phyloP scores from a whole-genome alignment of 1,140 invertebrate species.

The Acromyrmex heyeri region DNA sequence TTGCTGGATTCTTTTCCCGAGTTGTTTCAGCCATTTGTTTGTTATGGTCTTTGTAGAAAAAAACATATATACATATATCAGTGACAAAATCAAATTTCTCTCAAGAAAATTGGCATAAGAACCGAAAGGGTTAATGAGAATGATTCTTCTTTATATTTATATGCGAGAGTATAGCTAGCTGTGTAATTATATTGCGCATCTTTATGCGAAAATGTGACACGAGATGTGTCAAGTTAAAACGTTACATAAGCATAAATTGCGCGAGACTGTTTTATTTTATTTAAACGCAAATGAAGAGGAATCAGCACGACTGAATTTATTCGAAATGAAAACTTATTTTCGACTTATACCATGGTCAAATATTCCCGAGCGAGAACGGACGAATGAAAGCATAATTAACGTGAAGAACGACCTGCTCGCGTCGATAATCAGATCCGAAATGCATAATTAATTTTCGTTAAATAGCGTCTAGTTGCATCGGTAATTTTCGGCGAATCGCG shows the following conservation, averaged over 20 bases:
- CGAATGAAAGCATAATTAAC: slow-evolving; percentile 60
- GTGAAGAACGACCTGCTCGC: slow-evolving; percentile 54
- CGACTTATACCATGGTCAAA: slow-evolving; percentile 33
- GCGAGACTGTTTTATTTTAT: neutral
- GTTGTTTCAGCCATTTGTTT: neutral
- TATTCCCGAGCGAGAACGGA: slow-evolving; percentile 25
- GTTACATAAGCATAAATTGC: neutral
- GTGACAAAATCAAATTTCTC: neutral
- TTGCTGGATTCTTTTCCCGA: neutral
- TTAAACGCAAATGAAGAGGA: neutral
- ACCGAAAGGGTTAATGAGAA: slow-evolving; percentile 35
- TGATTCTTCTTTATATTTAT: neutral
- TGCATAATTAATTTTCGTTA: slow-evolving; percentile 64
- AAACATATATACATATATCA: no score
- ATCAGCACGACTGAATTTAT: neutral
- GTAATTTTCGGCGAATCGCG: slow-evolving; percentile 61
- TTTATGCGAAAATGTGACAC: neutral
- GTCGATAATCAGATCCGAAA: slow-evolving; percentile 60
- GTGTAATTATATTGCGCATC: slow-evolving; percentile 6
- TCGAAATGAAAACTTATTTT: slow-evolving; percentile 39
- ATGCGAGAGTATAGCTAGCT: neutral
- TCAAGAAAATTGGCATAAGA: neutral
- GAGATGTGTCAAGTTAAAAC: neutral
- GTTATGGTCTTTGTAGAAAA: neutral
- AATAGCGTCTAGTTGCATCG: slow-evolving; percentile 62